Evolutionary conservation across 2,797 vertebrate genomes (phyloP), one percentile per base, ranked within the genome.

Genomic region (Artibeus jamaicensis): DNA sequence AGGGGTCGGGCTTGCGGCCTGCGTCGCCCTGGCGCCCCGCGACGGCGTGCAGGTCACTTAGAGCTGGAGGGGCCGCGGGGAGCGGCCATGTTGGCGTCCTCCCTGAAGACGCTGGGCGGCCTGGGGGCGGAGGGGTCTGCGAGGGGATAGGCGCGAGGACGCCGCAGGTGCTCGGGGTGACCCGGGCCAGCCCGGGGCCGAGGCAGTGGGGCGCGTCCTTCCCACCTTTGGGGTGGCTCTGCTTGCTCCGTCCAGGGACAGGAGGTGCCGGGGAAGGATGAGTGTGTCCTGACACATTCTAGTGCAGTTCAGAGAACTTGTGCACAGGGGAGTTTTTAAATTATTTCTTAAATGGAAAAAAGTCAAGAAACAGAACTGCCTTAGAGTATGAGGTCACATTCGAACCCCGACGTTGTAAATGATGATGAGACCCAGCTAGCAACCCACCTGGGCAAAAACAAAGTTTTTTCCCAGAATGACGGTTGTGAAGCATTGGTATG

Each of bases 71-170:
- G 90, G 53, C 90, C 83, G 53, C 79, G 22, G 76, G 92, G 79
- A 76, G 95, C 96, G 86, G 96, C 97, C 97, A 96, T 97, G 83
- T 95, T 97, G 93, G 83, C 78, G 16, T 53, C 77, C 50, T 44
- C 62, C 21, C 55, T 0, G 62, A 42, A 84, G 34, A 29, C 86
- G 16, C 44, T 19, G 76, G 92, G 59, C 87, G 67, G 57, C 79
- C 73, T 16, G 3, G 84, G 39, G 12, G 67, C 32, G 77, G 50
- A 34, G 82, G 84, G 24, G 62, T 9, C 39, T 48, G 9, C 46
- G 1, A 10, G n/a, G 55, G n/a, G 46, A 14, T 59, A 3, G 21
- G 37, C n/a, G 7, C 9, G n/a, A 22, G 24, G 53, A 14, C 12
- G 0, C 16, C n/a, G 7, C 18, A 18, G 32, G 59, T 14, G 53